Percentiles rank a stretch among this genome's conserved stretches.
Evolutionary conservation across 37 sponge, comb jelly and placozoan genomes (phyloP).

Genomic region (Mnemiopsis leidyi): DNA sequence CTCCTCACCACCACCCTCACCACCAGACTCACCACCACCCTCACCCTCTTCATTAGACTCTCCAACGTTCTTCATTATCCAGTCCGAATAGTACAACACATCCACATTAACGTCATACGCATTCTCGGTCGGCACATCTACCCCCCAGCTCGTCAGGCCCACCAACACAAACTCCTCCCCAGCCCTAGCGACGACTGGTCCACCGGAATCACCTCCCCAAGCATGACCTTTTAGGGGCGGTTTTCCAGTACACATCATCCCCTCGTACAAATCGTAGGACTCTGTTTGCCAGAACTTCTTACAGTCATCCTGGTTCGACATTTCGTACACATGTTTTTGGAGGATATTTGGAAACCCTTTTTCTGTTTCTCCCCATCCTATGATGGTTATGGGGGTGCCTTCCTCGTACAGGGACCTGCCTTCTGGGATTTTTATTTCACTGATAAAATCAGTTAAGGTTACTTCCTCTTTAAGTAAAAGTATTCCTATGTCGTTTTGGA

Average conservation of each 20-base stretch:
- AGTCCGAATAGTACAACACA: not conserved
- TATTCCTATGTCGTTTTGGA: too few relatives aligned
- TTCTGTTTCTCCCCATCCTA: not conserved
- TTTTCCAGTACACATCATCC: not conserved
- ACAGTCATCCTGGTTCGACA: not conserved
- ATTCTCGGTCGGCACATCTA: not conserved
- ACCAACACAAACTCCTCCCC: not conserved
- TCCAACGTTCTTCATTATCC: not conserved
- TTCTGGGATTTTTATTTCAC: not conserved
- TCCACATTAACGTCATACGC: not conserved
- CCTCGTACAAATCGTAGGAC: not conserved
- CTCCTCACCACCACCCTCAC: not conserved
- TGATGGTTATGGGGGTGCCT: not conserved
- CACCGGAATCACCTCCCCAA: not conserved
- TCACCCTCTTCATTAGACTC: not conserved
- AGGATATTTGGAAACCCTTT: not conserved
- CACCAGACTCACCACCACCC: not conserved
- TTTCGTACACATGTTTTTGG: not conserved
- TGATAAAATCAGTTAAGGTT: not conserved
- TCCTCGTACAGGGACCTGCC: not conserved
- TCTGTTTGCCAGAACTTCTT: not conserved
- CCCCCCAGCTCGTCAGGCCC: conserved; percentile 3
- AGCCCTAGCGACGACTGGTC: not conserved
- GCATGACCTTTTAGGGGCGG: not conserved
- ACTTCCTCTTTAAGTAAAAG: not conserved